Evolutionary conservation across 2,797 vertebrate genomes (phyloP), one percentile per base, ranked within the genome.

Genomic region (Microchirus variegatus): DNA sequence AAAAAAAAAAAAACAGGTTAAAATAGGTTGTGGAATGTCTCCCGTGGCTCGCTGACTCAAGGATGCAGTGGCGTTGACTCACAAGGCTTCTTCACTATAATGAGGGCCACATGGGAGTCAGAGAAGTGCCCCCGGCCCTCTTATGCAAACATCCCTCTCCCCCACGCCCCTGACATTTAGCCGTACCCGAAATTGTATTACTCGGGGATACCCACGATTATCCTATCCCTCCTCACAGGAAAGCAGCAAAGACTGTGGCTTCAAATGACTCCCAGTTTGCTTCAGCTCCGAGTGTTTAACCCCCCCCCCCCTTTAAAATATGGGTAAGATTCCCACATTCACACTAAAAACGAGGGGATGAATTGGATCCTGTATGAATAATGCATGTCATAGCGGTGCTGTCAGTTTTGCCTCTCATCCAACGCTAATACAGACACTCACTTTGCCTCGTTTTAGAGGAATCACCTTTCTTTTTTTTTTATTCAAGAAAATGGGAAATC

Each of bases 51-150:
- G 63, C 80, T 90, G 89, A 86, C 85, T 90, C 82, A 82, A 79
- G 79, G 65, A 81, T 75, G 81, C 76, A 64, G 52, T 70, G 69
- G 59, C 82, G 84, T 89, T 92, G 92, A 93, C 85, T 92, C 90
- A 91, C 83, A 87, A 82, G 81, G 63, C 75, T 83, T 74, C 85
- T 87, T 87, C 84, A 73, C 88, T 90, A 89, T 92, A 91, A 92
- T 90, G 89, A 89, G 87, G 78, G 76, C 75, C 81, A 83, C 85
- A 83, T 62, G 81, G 87, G 86, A 89, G 74, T 71, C 49, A 72
- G 83, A 81, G 75, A 81, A 87, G 84, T 72, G 85, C 82, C 67
- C 74, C 74, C 53, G 70, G 82, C 64, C 70, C 78, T 84, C 82
- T 85, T 86, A 80, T 88, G 82, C 85, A 91, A 91, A 91, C 90